phyloP scores from a whole-genome alignment of 2,888 invertebrate genomes.

The Drosophila lutescens region DNA sequence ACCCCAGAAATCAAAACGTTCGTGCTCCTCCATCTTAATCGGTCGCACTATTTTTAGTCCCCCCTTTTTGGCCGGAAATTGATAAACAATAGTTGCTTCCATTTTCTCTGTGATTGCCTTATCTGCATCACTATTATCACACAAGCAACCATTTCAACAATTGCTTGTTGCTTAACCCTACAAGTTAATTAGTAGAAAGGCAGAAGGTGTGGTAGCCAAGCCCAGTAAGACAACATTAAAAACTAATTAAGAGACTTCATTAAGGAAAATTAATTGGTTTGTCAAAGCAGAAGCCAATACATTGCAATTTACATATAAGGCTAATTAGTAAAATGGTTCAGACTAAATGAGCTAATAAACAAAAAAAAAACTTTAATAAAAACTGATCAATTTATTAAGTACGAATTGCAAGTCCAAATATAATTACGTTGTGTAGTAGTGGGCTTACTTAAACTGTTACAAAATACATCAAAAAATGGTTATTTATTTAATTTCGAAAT shows the following conservation, averaged over 20 bases:
- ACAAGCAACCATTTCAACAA: slow-evolving; percentile 22
- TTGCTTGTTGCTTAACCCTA: slow-evolving; percentile 16
- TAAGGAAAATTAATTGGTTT: slow-evolving; percentile 5
- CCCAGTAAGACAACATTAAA: slow-evolving; percentile 18
- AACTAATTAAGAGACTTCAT: slow-evolving; percentile 5
- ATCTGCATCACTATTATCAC: slow-evolving; percentile 57
- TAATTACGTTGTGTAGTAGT: too few species aligned
- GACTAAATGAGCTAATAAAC: neutral
- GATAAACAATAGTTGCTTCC: slow-evolving; percentile 47
- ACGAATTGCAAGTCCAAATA: too few species aligned
- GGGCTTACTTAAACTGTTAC: too few species aligned
- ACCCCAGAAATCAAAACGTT: slow-evolving; percentile 39
- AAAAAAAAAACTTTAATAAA: neutral
- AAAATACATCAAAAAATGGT: too few species aligned
- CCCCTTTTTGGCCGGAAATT: slow-evolving; percentile 54
- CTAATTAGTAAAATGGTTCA: slow-evolving; percentile 5
- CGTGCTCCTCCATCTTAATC: neutral
- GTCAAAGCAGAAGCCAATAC: slow-evolving; percentile 14
- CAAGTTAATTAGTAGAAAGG: slow-evolving; percentile 21
- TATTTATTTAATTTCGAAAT: too few species aligned
- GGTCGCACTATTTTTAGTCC: slow-evolving; percentile 17
- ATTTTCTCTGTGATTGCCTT: slow-evolving; percentile 31
- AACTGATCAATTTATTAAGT: too few species aligned
- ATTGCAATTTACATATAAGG: neutral
- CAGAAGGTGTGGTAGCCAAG: slow-evolving; percentile 16